phyloP scores from a whole-genome alignment of 2,888 invertebrate species.

The Brachylomia viminalis region DNA sequence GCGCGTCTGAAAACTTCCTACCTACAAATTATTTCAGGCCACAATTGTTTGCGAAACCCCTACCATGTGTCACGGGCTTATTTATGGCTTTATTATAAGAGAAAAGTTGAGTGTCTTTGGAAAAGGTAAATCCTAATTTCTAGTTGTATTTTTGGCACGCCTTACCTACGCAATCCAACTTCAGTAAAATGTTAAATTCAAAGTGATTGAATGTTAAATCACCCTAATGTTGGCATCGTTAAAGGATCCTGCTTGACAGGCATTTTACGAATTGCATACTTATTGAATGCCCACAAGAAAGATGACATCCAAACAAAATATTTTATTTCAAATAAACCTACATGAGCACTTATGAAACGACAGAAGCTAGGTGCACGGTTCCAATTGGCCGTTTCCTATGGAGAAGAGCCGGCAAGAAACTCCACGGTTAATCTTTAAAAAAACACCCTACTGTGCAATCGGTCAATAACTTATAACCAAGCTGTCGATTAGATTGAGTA shows the following conservation, averaged over 20 bases:
- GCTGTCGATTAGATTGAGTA: not conserved
- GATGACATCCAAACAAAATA: too few species aligned
- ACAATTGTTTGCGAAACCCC: conserved; percentile 56
- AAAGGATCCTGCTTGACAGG: not conserved
- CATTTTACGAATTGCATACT: not conserved
- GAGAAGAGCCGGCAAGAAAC: too few species aligned
- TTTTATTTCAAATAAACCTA: too few species aligned
- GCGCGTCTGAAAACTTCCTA: conserved; percentile 71
- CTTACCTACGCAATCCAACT: not conserved
- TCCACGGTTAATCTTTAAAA: not conserved
- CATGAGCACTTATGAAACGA: too few species aligned
- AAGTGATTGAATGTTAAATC: rapidly evolving
- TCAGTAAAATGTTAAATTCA: not conserved
- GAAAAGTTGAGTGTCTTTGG: conserved; percentile 29
- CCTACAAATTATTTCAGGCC: conserved; percentile 74
- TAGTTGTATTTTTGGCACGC: conserved; percentile 32
- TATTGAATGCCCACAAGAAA: not conserved
- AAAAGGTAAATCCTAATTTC: conserved; percentile 23
- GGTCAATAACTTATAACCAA: not conserved
- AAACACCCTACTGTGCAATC: not conserved
- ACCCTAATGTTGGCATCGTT: not conserved
- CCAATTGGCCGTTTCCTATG: too few species aligned
- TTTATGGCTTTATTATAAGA: conserved; percentile 47
- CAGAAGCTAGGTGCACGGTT: too few species aligned
- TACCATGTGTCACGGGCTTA: conserved; percentile 51